Conservation (phyloP, 2,797 vertebrate genomes). For the Emydoidea blandingii region DNA sequence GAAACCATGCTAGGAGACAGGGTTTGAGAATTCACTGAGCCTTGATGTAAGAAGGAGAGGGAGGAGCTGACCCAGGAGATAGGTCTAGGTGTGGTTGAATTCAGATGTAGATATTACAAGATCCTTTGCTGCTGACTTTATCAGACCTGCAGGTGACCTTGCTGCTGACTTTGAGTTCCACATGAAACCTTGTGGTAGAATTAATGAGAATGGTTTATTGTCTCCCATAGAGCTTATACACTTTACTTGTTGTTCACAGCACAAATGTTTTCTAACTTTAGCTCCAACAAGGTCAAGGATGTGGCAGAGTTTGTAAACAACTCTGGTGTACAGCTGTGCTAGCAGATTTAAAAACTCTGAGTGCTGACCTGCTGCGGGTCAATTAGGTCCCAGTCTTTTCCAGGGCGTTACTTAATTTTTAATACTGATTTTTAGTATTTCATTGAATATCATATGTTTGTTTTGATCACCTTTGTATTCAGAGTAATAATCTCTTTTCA, state of each 20-base stretch:
- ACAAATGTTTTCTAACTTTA: neutral
- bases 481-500: neutral
- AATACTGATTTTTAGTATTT: neutral
- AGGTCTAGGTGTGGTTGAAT: neutral
- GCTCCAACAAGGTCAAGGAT: neutral
- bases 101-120: neutral
- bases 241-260: slow-evolving; percentile 11
- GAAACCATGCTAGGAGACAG: neutral
- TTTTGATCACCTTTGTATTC: neutral
- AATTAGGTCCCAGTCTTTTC: neutral
- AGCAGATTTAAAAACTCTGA: slow-evolving; percentile 2
- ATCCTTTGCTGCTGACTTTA: neutral
- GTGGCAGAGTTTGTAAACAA: slow-evolving; percentile 21
- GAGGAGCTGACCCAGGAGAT: neutral
- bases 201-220: slow-evolving; percentile 9
- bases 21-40: neutral
- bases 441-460: neutral
- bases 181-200: accelerated
- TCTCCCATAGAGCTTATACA: neutral
- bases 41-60: neutral
- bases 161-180: neutral
- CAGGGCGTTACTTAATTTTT: neutral
- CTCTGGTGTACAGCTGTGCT: neutral
- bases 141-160: neutral
- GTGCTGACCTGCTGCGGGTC: neutral